Evolutionary conservation across 92 coral and sea anemone genomes (phyloP), one percentile per base, ranked within the genome.

Genomic region (Phenganax subtilis): DNA sequence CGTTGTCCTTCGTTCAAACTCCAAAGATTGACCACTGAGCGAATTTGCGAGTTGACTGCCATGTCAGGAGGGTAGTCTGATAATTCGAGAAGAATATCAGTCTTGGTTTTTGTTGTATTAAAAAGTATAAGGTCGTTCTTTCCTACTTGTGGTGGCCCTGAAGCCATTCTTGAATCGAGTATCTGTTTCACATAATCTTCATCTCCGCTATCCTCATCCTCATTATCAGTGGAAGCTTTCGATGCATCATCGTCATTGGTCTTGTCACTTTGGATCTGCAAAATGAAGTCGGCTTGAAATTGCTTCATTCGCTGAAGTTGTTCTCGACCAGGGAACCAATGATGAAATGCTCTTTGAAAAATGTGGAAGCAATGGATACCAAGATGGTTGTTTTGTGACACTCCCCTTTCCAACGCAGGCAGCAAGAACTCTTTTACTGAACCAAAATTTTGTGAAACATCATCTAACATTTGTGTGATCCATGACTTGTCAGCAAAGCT

Each of bases 11-110:
- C 85, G 20, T 61, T 68, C 16, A 81, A 28, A 11, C 67, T 37
- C 85, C 85, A 81, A 14, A 81, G 62, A 73, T 81, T 81, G 47
- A 52, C 30, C 51, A 81, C 85, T 11, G 54, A 52, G 30, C 70
- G 79, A 68, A 81, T 81, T 51, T 54, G 54, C 14, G 79, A 29
- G 31, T 61, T 81, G 11, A 73, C 53, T 73, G 52, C 85, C 80
- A 81, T 70, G 53, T 81, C 60, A 9, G 78, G 62, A 12, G 85
- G 85, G 54, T 70, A 81, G 20, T 81, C 78, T 29, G 78, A 71
- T 20, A 81, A 57, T n/a, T 55, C 53, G 9, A 70, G 17, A 17
- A 51, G 47, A 73, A 51, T 73, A 28, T 51, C 77, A 17, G 51
- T 16, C 27, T 12, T 15, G 59, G 12, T 53, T 52, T 73, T 73